Percentiles rank a stretch among this genome's conserved stretches.
phyloP scores from a whole-genome alignment of 2,888 invertebrate genomes.

The Pandemis heparana region DNA sequence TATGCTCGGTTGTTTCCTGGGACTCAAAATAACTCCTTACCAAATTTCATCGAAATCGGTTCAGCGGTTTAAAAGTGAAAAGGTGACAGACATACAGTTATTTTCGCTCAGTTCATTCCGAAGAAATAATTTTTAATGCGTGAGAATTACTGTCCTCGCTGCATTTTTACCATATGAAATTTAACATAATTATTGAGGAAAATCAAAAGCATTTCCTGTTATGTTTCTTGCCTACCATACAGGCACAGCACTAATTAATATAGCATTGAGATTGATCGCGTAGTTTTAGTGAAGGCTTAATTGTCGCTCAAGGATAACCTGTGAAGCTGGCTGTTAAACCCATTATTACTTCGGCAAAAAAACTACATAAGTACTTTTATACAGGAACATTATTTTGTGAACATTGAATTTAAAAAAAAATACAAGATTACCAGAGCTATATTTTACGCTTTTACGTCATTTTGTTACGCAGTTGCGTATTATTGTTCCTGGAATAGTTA shows the following conservation, averaged over 20 bases:
- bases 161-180: background rate
- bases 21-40: too few relatives aligned
- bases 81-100: too few relatives aligned
- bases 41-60: too few relatives aligned
- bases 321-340: background rate
- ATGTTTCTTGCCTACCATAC: background rate
- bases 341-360: background rate
- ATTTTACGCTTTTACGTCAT: too few relatives aligned
- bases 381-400: background rate
- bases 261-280: slow-evolving; percentile 12
- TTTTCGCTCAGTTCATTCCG: background rate
- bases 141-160: too few relatives aligned
- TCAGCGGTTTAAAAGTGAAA: too few relatives aligned
- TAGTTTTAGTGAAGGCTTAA: slow-evolving; percentile 11
- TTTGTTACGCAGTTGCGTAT: background rate
- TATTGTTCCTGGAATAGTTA: slow-evolving; percentile 10
- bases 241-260: slow-evolving; percentile 6
- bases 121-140: background rate
- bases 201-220: slow-evolving; percentile 5
- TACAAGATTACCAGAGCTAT: too few relatives aligned
- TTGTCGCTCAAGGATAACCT: slow-evolving; percentile 24
- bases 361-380: background rate
- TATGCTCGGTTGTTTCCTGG: too few relatives aligned
- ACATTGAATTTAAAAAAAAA: background rate
- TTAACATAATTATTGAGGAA: slow-evolving; percentile 13